These are phyloP conservation scores for Polydrusus tereticollis DNA, from an alignment of 2,888 invertebrate species.

Conservation along the genomic window DNA sequence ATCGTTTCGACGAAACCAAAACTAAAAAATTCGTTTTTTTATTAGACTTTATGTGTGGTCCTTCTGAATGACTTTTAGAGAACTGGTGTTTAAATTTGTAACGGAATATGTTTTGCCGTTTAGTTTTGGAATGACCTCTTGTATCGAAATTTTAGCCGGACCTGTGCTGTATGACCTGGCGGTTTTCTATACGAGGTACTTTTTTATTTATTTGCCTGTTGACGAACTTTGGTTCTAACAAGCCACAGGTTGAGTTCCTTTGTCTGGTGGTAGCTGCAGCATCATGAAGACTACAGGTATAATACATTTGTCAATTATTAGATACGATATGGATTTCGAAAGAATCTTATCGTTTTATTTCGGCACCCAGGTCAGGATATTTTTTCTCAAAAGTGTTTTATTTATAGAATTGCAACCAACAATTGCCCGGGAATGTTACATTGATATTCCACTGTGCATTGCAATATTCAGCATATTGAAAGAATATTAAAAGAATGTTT, in stretches of 20 bases:
- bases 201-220: constrained; percentile 30
- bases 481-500: too few relatives aligned
- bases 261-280: background rate
- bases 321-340: background rate
- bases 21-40: background rate
- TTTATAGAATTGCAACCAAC: too few relatives aligned
- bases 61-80: constrained; percentile 23
- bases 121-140: constrained; percentile 14
- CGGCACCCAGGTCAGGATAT: too few relatives aligned
- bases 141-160: constrained; percentile 21
- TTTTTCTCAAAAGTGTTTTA: too few relatives aligned
- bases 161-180: constrained; percentile 16
- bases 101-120: constrained; percentile 53
- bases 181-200: constrained; percentile 25
- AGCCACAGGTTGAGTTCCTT: constrained; percentile 25
- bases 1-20: background rate
- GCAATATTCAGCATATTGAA: too few relatives aligned
- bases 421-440: too few relatives aligned
- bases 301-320: background rate
- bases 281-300: constrained; percentile 26
- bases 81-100: constrained; percentile 28
- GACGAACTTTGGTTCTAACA: constrained; percentile 10
- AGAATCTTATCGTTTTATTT: too few relatives aligned
- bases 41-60: too few relatives aligned
- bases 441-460: too few relatives aligned